Conservation (phyloP, 2,113 vertebrate species). For the Microcebus tavaratra region DNA sequence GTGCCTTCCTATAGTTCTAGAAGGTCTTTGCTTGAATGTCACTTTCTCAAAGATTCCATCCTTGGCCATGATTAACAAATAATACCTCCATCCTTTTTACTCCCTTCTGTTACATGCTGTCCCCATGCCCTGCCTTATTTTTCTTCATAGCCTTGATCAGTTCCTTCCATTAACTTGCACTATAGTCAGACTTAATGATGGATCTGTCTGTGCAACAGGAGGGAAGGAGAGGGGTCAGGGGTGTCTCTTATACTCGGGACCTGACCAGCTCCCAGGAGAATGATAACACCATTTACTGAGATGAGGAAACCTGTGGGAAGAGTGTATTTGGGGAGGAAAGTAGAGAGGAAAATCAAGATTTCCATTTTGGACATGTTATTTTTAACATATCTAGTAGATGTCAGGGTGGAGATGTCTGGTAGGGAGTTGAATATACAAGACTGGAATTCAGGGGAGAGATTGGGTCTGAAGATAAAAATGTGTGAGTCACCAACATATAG, state of each 20-base stretch:
- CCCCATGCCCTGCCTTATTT: background rate
- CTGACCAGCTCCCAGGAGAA: background rate
- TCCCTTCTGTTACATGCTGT: background rate
- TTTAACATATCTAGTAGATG: conserved; percentile 27
- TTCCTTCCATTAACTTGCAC: background rate
- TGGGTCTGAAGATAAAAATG: conserved; percentile 22
- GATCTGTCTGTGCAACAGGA: background rate
- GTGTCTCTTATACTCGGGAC: too few relatives aligned
- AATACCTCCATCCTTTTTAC: background rate
- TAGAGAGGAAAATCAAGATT: background rate
- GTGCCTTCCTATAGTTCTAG: background rate
- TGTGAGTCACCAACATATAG: background rate
- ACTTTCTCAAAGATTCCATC: background rate
- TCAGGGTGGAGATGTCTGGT: background rate
- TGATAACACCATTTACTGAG: background rate
- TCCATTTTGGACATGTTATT: conserved; percentile 21
- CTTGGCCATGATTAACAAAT: background rate
- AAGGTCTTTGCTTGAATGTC: background rate
- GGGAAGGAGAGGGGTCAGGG: background rate
- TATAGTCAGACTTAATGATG: background rate
- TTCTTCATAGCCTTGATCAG: background rate
- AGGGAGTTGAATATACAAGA: background rate
- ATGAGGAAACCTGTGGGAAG: background rate
- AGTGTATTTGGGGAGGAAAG: background rate
- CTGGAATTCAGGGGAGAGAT: conserved; percentile 34